Evolutionary conservation across 2,113 vertebrate species (phyloP).

Genomic region (Lepidothrix coronata): DNA sequence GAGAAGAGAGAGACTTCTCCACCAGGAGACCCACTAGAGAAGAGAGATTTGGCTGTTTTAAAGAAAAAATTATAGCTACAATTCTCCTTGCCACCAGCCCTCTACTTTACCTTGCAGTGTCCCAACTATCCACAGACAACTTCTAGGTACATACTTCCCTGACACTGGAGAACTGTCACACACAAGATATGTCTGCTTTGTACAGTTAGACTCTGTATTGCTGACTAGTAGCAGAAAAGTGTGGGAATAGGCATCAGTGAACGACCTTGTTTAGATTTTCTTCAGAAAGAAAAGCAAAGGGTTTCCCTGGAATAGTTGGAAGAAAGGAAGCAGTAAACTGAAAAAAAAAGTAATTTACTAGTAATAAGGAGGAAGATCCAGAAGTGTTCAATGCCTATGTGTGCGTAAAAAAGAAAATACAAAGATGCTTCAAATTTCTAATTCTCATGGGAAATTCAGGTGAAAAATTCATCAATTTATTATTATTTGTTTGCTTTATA

Average conservation of each 20-base stretch:
- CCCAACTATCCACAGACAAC: neutral
- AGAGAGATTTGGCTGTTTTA: neutral
- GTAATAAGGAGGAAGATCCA: neutral
- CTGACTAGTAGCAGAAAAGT: neutral
- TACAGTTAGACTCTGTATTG: neutral
- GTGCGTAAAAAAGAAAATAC: neutral
- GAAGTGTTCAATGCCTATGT: neutral
- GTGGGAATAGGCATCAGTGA: neutral
- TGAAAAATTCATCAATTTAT: neutral
- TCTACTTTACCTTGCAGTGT: neutral
- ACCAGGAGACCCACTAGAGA: neutral
- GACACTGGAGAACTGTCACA: neutral
- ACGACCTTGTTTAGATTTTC: neutral
- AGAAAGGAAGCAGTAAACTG: neutral
- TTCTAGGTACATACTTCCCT: neutral
- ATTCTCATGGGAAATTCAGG: neutral
- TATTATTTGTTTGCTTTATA: neutral
- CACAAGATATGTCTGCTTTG: neutral
- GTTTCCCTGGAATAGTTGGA: neutral
- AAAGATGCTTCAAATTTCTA: neutral
- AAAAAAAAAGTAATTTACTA: neutral
- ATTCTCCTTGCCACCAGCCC: neutral
- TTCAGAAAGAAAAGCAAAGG: neutral
- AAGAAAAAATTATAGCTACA: neutral
- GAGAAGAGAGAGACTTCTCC: neutral